Base-by-base conservation (phyloP, 2,888 invertebrate genomes). In the Cinara cedri region DNA sequence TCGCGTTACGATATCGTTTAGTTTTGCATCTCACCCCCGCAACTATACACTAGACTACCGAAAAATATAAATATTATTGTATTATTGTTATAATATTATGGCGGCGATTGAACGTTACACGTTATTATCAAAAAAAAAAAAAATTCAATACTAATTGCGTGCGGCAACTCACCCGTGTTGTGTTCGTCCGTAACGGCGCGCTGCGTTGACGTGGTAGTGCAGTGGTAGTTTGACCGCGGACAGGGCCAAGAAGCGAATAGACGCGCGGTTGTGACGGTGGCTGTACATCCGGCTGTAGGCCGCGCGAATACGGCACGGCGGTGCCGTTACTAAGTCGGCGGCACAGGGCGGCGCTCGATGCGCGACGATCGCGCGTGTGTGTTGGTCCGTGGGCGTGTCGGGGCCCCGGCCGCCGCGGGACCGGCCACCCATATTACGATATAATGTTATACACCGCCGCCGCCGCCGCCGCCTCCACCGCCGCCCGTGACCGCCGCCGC, bases 341-440 rank as follows among this genome's bases (percentile, higher is more conserved):
- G 74, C 54, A 75, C 74, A 65, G 78, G 78, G 78, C 78, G 78
- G 78, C 68, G 68, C 78, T 70, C 68, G 57, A 46, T 49, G 57
- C 11, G 57, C 68, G 66, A 68, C 76, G 34, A 57, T 68, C 54
- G 68, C 66, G 66, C 14, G 55, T 68, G 57, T 68, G 76, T 82
- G 82, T 74, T 80, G 78, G 80, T 82, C 82, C 81, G 78, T 71
- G 81, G 81, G 76, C 81, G 81, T 62, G 80, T 70, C 81, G 55
- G 60, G 14, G 46, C 57, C 75, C 54, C 34, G 75, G 62, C 75
- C 62, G 60, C 68, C 46, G 42, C 72, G 62, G 44, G 66, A 70
- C 80, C 71, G 74, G 66, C 44, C 51, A 70, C 66, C 81, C 68
- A 55, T 49, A 19, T 6, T 34, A 42, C 42, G 19, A 46, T 54